Evolutionary conservation across 2,113 vertebrate species (phyloP).

Genomic region (Callospermophilus lateralis): DNA sequence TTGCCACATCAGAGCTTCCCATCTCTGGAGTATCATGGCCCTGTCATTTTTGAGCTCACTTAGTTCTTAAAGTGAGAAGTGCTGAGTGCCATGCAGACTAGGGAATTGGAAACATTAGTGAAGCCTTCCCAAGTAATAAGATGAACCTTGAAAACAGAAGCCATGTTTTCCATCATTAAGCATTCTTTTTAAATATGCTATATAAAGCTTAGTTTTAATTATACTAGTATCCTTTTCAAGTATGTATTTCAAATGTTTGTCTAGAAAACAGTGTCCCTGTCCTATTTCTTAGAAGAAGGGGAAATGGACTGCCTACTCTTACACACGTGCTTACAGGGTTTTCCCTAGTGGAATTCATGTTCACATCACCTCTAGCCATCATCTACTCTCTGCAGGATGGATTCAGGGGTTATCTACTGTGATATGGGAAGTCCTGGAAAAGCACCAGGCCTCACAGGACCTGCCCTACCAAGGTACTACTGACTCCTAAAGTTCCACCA

Average conservation of each 20-base stretch:
- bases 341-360: neutral
- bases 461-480: neutral
- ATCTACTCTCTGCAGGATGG: neutral
- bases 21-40: rapidly evolving
- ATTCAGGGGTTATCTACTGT: neutral
- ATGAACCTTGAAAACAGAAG: neutral
- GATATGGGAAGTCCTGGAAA: neutral
- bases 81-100: neutral
- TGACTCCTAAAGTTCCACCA: neutral
- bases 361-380: neutral
- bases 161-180: neutral
- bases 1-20: neutral
- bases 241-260: neutral
- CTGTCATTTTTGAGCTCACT: neutral
- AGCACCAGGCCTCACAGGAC: neutral
- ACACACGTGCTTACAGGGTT: neutral
- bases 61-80: neutral
- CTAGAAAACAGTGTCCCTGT: neutral
- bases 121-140: neutral
- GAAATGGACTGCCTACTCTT: neutral
- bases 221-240: neutral
- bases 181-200: neutral
- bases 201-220: neutral
- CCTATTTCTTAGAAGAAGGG: neutral
- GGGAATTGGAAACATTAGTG: neutral